phyloP scores from a whole-genome alignment of 2,113 vertebrate species.

The Halcyon senegalensis region DNA sequence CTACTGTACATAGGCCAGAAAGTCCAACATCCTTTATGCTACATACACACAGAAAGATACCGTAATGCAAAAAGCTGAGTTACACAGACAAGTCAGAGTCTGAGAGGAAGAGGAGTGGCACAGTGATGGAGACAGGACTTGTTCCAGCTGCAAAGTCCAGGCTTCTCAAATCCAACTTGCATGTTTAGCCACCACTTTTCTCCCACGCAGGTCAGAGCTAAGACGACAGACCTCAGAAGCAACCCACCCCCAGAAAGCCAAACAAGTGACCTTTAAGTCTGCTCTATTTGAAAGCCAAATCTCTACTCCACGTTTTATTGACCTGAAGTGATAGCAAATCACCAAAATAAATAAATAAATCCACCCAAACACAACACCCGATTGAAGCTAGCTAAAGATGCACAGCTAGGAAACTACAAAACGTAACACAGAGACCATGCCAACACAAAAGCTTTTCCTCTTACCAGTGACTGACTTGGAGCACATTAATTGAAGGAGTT shows the following conservation, averaged over 20 bases:
- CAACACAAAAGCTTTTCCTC: neutral
- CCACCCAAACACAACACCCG: neutral
- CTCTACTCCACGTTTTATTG: neutral
- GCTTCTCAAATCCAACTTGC: neutral
- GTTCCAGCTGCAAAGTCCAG: neutral
- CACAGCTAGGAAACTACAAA: neutral
- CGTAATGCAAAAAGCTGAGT: neutral
- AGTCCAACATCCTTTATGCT: neutral
- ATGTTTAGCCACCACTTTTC: neutral
- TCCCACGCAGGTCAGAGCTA: neutral
- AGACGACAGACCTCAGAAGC: neutral
- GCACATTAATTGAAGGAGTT: neutral
- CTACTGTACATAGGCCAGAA: neutral
- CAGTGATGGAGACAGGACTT: neutral
- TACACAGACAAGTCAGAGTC: neutral
- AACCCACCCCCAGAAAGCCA: neutral
- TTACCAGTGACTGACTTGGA: neutral
- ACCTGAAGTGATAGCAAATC: neutral
- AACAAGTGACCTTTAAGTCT: neutral
- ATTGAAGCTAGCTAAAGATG: neutral
- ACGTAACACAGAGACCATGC: accelerated
- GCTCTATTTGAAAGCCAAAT: neutral
- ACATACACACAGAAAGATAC: neutral
- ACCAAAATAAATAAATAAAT: neutral
- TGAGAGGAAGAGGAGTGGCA: neutral